A percentile compares a stretch with the other conserved stretches of the same genome.
Conservation (phyloP, 2,888 invertebrate species). For the Drosophila pegasa region DNA sequence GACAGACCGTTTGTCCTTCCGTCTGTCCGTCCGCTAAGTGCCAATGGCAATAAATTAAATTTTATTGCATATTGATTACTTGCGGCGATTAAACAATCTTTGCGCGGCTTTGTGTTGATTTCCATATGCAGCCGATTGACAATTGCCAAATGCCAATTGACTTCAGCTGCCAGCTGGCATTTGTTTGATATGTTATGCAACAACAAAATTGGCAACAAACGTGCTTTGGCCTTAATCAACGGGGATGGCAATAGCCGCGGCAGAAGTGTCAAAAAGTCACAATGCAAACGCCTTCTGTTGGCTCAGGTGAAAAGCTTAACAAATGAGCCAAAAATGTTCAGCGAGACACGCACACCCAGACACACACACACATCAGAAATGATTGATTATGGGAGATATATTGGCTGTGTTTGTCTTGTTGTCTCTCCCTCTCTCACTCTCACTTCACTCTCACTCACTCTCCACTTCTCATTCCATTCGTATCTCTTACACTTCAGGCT, state of each 20-base stretch:
- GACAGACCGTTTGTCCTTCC: background rate
- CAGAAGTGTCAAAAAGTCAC: constrained; percentile 45
- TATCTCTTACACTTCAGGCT: constrained; percentile 5
- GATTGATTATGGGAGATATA: constrained; percentile 54
- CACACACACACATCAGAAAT: constrained; percentile 28
- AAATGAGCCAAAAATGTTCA: constrained; percentile 32
- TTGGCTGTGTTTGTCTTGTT: constrained; percentile 31
- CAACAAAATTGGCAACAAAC: constrained; percentile 21
- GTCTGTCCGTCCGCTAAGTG: constrained; percentile 16
- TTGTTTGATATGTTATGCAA: constrained; percentile 65
- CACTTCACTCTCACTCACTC: background rate
- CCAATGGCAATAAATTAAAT: constrained; percentile 17
- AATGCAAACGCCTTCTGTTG: constrained; percentile 9
- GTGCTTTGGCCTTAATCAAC: constrained; percentile 67
- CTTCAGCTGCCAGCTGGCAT: constrained; percentile 13
- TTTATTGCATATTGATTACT: constrained; percentile 15
- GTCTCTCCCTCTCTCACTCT: background rate
- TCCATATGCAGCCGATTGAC: constrained; percentile 6
- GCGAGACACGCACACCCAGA: constrained; percentile 9
- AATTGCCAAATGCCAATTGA: constrained; percentile 10
- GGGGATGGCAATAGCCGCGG: constrained; percentile 18
- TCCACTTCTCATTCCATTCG: too few species aligned
- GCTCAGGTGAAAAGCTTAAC: constrained; percentile 39
- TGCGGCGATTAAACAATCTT: constrained; percentile 28
- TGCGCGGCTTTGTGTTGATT: background rate